Percentiles rank a stretch among this genome's conserved stretches.
Conservation (phyloP, 2,797 vertebrate genomes). For the Microcaecilia unicolor region DNA sequence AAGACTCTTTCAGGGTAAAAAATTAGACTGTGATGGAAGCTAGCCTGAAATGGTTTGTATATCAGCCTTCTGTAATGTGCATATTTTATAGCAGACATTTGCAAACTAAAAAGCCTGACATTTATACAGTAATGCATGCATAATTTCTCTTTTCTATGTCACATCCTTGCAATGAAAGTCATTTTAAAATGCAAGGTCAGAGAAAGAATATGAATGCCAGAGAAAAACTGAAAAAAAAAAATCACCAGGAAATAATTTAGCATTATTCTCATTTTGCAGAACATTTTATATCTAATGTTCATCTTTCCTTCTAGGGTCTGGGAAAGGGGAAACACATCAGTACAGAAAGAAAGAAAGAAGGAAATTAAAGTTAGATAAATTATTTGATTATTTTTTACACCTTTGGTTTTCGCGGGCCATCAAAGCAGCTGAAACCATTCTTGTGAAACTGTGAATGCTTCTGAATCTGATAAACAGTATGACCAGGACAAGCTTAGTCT, state of each 20-base stretch:
- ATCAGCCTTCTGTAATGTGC: constrained; percentile 29
- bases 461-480: constrained; percentile 36
- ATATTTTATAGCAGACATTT: constrained; percentile 39
- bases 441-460: constrained; percentile 11
- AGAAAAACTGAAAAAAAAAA: constrained; percentile 21
- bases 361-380: constrained; percentile 20
- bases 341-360: constrained; percentile 10
- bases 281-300: constrained; percentile 9
- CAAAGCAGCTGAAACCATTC: constrained; percentile 23
- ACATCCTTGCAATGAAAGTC: constrained; percentile 33
- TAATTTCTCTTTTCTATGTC: constrained; percentile 35
- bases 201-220: constrained; percentile 25
- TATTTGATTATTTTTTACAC: constrained; percentile 20
- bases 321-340: constrained; percentile 2
- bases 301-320: constrained; percentile 2
- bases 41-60: constrained; percentile 17
- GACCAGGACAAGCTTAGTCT: constrained; percentile 40
- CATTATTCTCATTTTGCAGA: constrained; percentile 9
- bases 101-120: constrained; percentile 39
- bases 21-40: constrained; percentile 24
- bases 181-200: constrained; percentile 43
- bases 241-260: constrained; percentile 11
- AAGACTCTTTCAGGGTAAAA: constrained; percentile 12
- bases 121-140: constrained; percentile 36
- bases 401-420: constrained; percentile 16